phyloP scores from a whole-genome alignment of 1,140 invertebrate species.

The Drosophila punjabiensis region DNA sequence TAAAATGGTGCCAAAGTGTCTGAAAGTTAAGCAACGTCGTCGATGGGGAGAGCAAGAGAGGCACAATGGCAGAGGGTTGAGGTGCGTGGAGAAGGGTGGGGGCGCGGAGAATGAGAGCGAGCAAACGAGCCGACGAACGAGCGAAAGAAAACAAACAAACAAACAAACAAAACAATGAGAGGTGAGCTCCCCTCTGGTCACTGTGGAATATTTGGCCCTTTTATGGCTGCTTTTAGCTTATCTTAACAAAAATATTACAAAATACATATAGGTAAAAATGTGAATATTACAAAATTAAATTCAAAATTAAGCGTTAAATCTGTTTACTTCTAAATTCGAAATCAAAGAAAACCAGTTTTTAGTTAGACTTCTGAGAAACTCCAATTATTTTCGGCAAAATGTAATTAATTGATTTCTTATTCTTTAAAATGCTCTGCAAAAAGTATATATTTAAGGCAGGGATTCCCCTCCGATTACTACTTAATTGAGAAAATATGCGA shows the following conservation, averaged over 20 bases:
- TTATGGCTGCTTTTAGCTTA: not conserved
- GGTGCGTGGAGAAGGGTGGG: not conserved
- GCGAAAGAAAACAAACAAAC: slow-evolving; percentile 51
- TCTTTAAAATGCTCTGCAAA: not conserved
- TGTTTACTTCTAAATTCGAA: too few species aligned
- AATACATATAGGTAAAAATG: not conserved
- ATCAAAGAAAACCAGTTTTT: not conserved
- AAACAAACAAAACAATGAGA: slow-evolving; percentile 60
- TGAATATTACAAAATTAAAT: too few species aligned
- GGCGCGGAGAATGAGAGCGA: slow-evolving; percentile 15
- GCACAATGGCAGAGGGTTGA: not conserved
- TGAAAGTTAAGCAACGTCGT: slow-evolving; percentile 63
- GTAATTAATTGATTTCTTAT: not conserved
- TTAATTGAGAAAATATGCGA: not conserved
- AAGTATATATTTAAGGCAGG: not conserved
- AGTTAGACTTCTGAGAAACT: not conserved
- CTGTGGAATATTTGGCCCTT: not conserved
- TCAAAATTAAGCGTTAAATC: too few species aligned
- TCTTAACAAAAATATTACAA: not conserved
- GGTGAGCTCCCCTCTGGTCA: not conserved
- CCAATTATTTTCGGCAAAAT: not conserved
- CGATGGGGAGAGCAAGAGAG: not conserved
- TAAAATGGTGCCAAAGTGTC: slow-evolving; percentile 76
- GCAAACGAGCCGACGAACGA: slow-evolving; percentile 34
- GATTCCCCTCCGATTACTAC: not conserved